A percentile compares a stretch with the other conserved stretches of the same genome.
Evolutionary conservation across 1,140 invertebrate genomes (phyloP).

Genomic region (Leptinotarsa undecemlineata): DNA sequence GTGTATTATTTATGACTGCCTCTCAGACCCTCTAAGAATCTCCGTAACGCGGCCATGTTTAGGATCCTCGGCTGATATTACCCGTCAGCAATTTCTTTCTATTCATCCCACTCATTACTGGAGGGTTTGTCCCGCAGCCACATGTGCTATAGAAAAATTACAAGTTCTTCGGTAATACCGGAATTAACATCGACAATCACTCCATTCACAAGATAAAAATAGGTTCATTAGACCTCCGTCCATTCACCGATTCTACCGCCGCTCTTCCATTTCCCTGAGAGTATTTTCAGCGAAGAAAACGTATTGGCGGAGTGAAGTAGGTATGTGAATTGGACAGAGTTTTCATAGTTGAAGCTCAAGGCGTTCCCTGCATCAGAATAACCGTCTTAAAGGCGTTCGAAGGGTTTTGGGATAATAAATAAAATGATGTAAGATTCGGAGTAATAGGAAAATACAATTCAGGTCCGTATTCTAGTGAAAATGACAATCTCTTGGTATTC

Average conservation of each 20-base stretch:
- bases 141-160: background rate
- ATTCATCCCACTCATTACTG: background rate
- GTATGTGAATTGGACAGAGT: too few species aligned
- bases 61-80: background rate
- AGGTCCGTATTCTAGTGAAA: too few species aligned
- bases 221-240: slow-evolving; percentile 1
- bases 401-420: too few species aligned
- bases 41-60: background rate
- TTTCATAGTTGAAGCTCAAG: too few species aligned
- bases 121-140: background rate
- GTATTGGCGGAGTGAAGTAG: background rate
- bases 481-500: too few species aligned
- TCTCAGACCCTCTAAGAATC: too few species aligned
- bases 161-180: background rate
- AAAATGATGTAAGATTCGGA: too few species aligned
- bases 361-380: too few species aligned
- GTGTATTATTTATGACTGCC: too few species aligned
- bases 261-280: background rate
- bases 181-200: slow-evolving; percentile 5
- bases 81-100: background rate
- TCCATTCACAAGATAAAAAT: slow-evolving; percentile 8
- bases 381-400: too few species aligned
- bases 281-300: background rate
- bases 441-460: too few species aligned
- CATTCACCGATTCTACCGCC: slow-evolving; percentile 1